These are phyloP conservation scores for Agriopis leucophaearia DNA, from an alignment of 2,888 invertebrate genomes.

Conservation along the genomic window DNA sequence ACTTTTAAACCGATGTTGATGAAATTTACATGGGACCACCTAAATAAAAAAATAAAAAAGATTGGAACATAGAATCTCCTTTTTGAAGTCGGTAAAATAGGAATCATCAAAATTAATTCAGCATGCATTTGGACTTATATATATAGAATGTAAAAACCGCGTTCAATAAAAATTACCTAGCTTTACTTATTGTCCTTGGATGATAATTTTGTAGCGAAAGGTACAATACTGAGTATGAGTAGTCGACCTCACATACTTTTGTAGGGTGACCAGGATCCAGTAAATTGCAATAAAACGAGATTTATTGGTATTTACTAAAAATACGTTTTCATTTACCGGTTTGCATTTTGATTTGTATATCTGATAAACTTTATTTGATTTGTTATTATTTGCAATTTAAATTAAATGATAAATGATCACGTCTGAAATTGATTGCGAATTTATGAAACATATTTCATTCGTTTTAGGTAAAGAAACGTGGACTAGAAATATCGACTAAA, in stretches of 20 bases:
- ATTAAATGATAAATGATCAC: not conserved
- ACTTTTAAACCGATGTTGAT: no score
- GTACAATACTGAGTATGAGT: conserved; percentile 24
- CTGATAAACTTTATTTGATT: not conserved
- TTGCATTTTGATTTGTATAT: not conserved
- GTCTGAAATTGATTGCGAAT: conserved; percentile 1
- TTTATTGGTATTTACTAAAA: not conserved
- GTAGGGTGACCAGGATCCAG: conserved; percentile 27
- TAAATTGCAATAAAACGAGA: conserved; percentile 14
- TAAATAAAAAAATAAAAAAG: no score
- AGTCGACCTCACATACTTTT: conserved; percentile 38
- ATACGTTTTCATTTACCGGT: not conserved
- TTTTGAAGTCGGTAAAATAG: no score
- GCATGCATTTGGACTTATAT: no score
- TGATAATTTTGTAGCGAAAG: conserved; percentile 36
- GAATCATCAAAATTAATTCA: no score
- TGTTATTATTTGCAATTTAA: not conserved
- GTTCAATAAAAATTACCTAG: no score
- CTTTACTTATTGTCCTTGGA: conserved; percentile 7
- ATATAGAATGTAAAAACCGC: no score
- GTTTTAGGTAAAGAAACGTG: not conserved
- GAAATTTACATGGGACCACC: no score
- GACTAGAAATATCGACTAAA: no score
- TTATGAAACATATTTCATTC: not conserved
- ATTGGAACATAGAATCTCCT: no score